Conservation (phyloP, 1,140 invertebrate species). For the Lepidurus packardi region DNA sequence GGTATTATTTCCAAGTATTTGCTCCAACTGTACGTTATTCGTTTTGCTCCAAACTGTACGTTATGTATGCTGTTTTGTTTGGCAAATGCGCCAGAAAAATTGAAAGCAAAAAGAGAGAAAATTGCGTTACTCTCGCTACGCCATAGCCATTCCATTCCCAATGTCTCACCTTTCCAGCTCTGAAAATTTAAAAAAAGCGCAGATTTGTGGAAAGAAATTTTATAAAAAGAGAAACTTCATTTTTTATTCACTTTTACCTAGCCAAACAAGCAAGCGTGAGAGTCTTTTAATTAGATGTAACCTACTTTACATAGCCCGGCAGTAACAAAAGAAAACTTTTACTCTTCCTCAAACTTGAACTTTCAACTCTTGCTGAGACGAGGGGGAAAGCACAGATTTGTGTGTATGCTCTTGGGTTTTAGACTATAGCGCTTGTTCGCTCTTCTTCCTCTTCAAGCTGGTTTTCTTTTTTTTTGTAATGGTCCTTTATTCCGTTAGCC, state of each 20-base stretch:
- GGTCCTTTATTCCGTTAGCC: too few species aligned
- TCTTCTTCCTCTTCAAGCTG: not conserved
- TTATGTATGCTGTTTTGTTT: not conserved
- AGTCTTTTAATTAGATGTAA: conserved; percentile 16
- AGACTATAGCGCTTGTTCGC: not conserved
- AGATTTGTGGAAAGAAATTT: not conserved
- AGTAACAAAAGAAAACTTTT: conserved; percentile 8
- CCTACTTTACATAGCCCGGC: not conserved
- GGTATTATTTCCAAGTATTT: not conserved
- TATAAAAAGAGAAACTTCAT: not conserved
- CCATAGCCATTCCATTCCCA: not conserved
- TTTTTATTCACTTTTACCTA: not conserved
- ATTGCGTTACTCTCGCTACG: not conserved
- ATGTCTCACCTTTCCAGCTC: conserved; percentile 8
- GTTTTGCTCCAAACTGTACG: too few species aligned
- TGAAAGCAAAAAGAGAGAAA: not conserved
- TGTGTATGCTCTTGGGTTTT: conserved; percentile 3
- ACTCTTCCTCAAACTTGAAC: conserved; percentile 1
- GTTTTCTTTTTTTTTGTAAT: too few species aligned
- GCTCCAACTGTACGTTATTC: not conserved
- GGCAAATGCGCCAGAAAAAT: not conserved
- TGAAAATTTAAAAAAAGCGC: not conserved
- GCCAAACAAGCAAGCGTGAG: conserved; percentile 11
- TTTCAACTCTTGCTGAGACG: not conserved
- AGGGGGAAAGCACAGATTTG: not conserved